Evolutionary conservation across 2,797 vertebrate species (phyloP), one percentile per base, ranked within the genome.

Genomic region (Simalia tracyae): DNA sequence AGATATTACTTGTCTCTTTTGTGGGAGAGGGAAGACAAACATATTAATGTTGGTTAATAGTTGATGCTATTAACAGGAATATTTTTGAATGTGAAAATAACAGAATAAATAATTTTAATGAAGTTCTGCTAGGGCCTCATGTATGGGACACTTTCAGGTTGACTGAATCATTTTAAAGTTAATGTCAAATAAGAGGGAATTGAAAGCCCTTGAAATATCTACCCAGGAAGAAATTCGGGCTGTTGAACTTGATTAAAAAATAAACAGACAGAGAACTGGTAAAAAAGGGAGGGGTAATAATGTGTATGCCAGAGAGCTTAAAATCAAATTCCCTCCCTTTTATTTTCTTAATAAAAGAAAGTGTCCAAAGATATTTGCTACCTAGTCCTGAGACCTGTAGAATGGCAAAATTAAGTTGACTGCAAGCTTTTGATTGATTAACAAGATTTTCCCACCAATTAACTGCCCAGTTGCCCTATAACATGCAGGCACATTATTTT

Each of bases 131-230:
- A 68, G 90, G 72, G 87, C 63, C 60, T 92, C 81, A 81, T 50
- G 86, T 91, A 88, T 88, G 90, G 92, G 92, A 91, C 57, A 81
- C 59, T 94, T 94, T 95, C 94, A 96, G 94, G 92, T 91, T 95
- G 95, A 96, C 76, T 94, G 95, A 92, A 59, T 92, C 92, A 91
- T 94, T 72, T 92, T 92, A 94, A 94, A 94, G 95, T 94, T 94
- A 92, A 93, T 94, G 95, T 95, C 95, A 95, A 91, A 91, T 61
- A 93, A 93, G 94, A 90, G 94, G 92, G 93, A 95, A 94, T 89
- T 86, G 91, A 94, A 91, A 56, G 87, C 72, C 26, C 84, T 94
- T 93, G 95, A 91, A 94, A 95, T 68, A 87, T 92, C 94, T 92
- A 93, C 84, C 89, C 76, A 60, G 95, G 94, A 94, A 93, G 19